Evolutionary conservation across 1,140 invertebrate genomes (phyloP), one percentile per base, ranked within the genome.

Genomic region (Zelostemma sp.): DNA sequence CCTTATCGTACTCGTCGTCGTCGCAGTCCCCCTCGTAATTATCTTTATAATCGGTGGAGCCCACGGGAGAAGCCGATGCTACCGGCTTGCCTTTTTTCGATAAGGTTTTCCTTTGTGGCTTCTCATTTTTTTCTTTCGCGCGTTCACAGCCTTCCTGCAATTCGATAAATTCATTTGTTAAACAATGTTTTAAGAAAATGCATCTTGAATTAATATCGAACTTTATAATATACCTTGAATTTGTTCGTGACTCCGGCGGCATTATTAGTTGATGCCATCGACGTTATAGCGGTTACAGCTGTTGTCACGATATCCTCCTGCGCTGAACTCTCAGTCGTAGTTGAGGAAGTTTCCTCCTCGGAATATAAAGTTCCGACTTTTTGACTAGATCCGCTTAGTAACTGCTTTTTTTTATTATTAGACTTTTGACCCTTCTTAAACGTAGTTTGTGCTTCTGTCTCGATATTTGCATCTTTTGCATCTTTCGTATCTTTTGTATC

Each of bases 291-390:
- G 21, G n/a, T n/a, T n/a, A 25, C 21, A 25, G 8, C 4, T 6
- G 58, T 19, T 8, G 64, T 41, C 1, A 51, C 41, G n/a, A 71
- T 54, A 57, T 87, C 86, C 58, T 91, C 90, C 14, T 89, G 86
- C 59, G 86, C 82, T 2, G 89, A 90, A 67, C 90, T 90, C 73
- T 93, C 91, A 8, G 91, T 92, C 4, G 91, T 92, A 0, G 91
- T 92, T 0, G 91, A 92, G 8, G 90, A 92, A 1, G 89, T 90
- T 68, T 92, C 91, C 73, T 91, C 90, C 75, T 91, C 89, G 8
- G 84, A 86, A 61, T 80, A 86, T 64, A 82, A 79, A 64, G 81
- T 65, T 8, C 21, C 21, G 5, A 61, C 63, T 65, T 84, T 81
- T 53, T 83, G 80, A 76, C 72, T 77, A 75, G 68, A n/a, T n/a